These are phyloP conservation scores for Tachina fera DNA, from an alignment of 2,888 invertebrate species.

Conservation along the genomic window DNA sequence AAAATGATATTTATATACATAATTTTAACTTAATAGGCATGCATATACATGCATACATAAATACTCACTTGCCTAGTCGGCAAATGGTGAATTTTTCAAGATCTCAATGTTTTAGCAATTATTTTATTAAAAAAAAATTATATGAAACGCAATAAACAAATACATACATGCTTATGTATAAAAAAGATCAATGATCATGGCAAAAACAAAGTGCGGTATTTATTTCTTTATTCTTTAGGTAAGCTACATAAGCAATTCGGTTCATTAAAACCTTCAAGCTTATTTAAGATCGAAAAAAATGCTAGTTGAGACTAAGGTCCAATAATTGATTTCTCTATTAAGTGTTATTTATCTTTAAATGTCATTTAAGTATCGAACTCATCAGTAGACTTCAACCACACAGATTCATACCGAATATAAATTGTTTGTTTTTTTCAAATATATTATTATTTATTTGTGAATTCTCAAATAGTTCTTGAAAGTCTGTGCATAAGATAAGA, in stretches of 20 bases:
- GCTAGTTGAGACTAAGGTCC: no score
- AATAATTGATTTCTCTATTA: no score
- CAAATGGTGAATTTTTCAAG: constrained; percentile 32
- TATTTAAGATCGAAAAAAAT: no score
- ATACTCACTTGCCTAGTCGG: constrained; percentile 21
- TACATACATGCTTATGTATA: constrained; percentile 1
- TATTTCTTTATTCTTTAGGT: not conserved
- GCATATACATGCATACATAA: not conserved
- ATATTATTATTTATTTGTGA: no score
- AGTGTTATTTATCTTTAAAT: no score
- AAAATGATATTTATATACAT: constrained; percentile 14
- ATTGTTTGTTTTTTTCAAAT: no score
- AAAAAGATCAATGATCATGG: not conserved
- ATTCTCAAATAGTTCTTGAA: no score
- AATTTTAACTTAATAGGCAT: not conserved
- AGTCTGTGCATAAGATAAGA: no score
- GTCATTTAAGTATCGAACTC: no score
- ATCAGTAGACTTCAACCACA: no score
- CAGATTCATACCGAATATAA: no score
- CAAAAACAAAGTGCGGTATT: not conserved
- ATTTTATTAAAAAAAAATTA: constrained; percentile 41
- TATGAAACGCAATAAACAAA: constrained; percentile 47
- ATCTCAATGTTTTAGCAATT: constrained; percentile 53
- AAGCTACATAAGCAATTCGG: not conserved
- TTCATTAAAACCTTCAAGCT: not conserved